Evolutionary conservation across 2,797 vertebrate species (phyloP).

Genomic region (Sebastes miniatus): DNA sequence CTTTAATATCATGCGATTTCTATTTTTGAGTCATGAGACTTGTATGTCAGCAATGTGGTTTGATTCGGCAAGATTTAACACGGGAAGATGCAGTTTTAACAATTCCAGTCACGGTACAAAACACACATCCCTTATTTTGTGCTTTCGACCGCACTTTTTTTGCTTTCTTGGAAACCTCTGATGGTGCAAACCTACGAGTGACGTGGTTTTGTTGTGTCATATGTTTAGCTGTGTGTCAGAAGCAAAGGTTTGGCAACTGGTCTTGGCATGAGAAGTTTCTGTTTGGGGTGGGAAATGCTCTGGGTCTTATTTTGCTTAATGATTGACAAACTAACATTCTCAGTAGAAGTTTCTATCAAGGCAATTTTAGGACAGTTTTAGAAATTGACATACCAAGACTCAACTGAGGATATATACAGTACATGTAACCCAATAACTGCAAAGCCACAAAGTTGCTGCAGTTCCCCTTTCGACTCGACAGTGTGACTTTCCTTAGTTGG

Average conservation of each 20-base stretch:
- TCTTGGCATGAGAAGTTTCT: neutral
- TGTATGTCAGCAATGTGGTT: neutral
- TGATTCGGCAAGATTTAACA: neutral
- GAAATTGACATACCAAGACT: neutral
- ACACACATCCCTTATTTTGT: neutral
- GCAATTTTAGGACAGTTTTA: neutral
- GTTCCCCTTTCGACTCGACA: neutral
- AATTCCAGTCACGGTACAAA: neutral
- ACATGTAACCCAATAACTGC: neutral
- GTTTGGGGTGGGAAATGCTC: neutral
- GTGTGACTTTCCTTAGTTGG: neutral
- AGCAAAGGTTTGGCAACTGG: neutral
- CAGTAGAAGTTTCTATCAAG: neutral
- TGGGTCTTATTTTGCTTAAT: neutral
- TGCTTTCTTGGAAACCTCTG: neutral
- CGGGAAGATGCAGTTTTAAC: neutral
- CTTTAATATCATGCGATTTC: conserved; percentile 29
- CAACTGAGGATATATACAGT: neutral
- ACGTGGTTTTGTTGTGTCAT: neutral
- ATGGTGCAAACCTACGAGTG: neutral
- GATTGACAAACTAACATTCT: neutral
- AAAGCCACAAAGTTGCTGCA: neutral
- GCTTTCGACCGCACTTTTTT: neutral
- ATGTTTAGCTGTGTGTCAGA: neutral
- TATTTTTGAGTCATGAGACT: conserved; percentile 23